Conservation (phyloP, 2,797 vertebrate species). For the Rhinoraja longicauda region DNA sequence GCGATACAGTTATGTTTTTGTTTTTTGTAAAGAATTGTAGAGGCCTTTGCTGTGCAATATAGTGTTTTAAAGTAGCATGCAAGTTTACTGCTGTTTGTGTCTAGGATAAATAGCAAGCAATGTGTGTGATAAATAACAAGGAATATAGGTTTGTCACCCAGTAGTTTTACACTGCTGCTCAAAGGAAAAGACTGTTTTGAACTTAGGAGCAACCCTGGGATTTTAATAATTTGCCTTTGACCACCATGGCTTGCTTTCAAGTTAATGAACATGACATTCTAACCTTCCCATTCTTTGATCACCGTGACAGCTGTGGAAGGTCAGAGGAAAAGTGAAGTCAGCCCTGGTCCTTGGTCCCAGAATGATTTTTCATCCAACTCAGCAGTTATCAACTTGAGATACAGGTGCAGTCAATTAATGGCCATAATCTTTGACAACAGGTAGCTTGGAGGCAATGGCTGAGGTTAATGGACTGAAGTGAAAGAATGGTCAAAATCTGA, state of each 20-base stretch:
- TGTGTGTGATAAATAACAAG: slow-evolving; percentile 32
- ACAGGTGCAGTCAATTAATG: slow-evolving; percentile 48
- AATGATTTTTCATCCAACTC: slow-evolving; percentile 21
- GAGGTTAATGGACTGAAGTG: slow-evolving; percentile 49
- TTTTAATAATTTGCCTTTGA: slow-evolving; percentile 34
- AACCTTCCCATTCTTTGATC: slow-evolving; percentile 35
- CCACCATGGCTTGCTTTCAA: slow-evolving; percentile 24
- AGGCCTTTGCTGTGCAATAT: background rate
- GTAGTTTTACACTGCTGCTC: slow-evolving; percentile 42
- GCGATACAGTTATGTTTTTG: background rate
- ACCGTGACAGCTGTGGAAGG: slow-evolving; percentile 33
- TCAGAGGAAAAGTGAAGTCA: slow-evolving; percentile 35
- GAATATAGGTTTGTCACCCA: slow-evolving; percentile 39
- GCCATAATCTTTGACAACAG: slow-evolving; percentile 47
- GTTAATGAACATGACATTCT: slow-evolving; percentile 39
- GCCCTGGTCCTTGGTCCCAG: slow-evolving; percentile 4
- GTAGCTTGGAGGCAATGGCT: slow-evolving; percentile 50
- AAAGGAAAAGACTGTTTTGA: slow-evolving; percentile 41
- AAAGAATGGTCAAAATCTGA: slow-evolving; percentile 46
- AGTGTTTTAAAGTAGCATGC: background rate
- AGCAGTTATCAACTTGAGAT: slow-evolving; percentile 1
- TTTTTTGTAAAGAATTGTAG: background rate
- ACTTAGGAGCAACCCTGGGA: slow-evolving; percentile 30
- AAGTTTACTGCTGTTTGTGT: background rate
- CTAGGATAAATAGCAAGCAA: slow-evolving; percentile 15